These are phyloP conservation scores for Lamellibrachia columna DNA, from an alignment of 2,888 invertebrate genomes.

Conservation along the genomic window DNA sequence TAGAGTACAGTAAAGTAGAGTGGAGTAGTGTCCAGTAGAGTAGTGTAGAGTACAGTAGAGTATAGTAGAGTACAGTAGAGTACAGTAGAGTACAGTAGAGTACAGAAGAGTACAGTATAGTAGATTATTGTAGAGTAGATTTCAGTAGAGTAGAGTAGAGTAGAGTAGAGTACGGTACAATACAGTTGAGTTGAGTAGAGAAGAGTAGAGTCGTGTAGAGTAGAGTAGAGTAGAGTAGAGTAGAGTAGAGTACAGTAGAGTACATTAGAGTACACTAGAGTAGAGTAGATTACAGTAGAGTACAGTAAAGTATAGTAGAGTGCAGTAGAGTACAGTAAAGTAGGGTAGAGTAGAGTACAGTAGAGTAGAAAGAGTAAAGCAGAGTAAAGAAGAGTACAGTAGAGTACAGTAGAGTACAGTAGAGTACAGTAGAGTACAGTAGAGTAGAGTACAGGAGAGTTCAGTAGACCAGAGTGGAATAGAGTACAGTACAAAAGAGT, in stretches of 20 bases:
- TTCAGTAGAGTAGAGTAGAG: constrained; percentile 8
- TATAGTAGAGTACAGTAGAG: constrained; percentile 10
- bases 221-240: neutral
- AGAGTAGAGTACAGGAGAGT: constrained; percentile 33
- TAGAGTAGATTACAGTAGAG: constrained; percentile 27
- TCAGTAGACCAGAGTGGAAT: constrained; percentile 17
- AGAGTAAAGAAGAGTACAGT: constrained; percentile 31
- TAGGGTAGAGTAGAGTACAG: constrained; percentile 36
- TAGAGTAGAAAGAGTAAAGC: too few relatives aligned
- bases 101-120: neutral
- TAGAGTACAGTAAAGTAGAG: too few relatives aligned
- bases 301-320: constrained; percentile 31
- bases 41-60: too few relatives aligned
- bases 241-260: neutral
- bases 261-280: neutral
- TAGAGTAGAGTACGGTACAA: constrained; percentile 19
- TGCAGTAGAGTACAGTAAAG: constrained; percentile 37
- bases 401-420: constrained; percentile 34
- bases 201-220: neutral
- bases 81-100: neutral
- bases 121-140: neutral
- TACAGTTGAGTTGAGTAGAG: neutral
- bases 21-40: too few relatives aligned
- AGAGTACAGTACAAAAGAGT: too few relatives aligned
- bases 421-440: constrained; percentile 26